These are phyloP conservation scores for Haliaeetus leucogaster DNA, from an alignment of 2,113 vertebrate species.

Conservation along the genomic window DNA sequence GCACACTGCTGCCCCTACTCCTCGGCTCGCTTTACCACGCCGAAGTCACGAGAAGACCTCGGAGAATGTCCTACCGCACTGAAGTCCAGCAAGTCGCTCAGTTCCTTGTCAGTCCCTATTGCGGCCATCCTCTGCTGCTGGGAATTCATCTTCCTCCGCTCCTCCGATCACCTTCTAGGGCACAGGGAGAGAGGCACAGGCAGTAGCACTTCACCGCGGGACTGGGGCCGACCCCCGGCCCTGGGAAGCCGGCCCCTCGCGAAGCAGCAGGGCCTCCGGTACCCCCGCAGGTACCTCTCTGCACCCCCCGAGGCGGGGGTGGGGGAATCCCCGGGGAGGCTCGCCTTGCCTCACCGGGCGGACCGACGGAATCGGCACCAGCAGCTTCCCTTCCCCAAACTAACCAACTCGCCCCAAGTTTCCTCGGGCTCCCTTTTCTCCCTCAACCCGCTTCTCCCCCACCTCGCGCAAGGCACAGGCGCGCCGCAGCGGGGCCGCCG, in stretches of 20 bases:
- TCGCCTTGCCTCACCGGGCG: not conserved
- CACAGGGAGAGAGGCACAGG: constrained; percentile 45
- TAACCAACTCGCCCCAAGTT: constrained; percentile 38
- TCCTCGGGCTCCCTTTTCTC: not conserved
- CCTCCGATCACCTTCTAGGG: constrained; percentile 78
- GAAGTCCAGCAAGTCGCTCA: constrained; percentile 99
- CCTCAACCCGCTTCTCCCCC: not conserved
- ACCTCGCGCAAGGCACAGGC: not conserved
- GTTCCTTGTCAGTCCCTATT: constrained; percentile 97
- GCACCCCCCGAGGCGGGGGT: not conserved
- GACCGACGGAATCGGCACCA: not conserved
- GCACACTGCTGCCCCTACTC: not conserved
- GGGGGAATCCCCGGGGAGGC: not conserved
- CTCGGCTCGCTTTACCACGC: not conserved
- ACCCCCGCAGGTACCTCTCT: not conserved
- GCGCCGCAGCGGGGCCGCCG: not conserved
- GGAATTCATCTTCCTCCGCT: constrained; percentile 91
- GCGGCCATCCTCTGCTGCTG: constrained; percentile 98
- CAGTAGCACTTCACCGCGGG: not conserved
- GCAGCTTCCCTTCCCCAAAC: not conserved
- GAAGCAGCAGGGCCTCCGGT: not conserved
- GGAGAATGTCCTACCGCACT: constrained; percentile 87
- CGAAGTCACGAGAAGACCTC: constrained; percentile 1
- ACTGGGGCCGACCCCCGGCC: not conserved
- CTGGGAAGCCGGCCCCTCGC: not conserved